These are phyloP conservation scores for Campylomormyrus numenius DNA, from an alignment of 2,113 vertebrate species.

Conservation along the genomic window DNA sequence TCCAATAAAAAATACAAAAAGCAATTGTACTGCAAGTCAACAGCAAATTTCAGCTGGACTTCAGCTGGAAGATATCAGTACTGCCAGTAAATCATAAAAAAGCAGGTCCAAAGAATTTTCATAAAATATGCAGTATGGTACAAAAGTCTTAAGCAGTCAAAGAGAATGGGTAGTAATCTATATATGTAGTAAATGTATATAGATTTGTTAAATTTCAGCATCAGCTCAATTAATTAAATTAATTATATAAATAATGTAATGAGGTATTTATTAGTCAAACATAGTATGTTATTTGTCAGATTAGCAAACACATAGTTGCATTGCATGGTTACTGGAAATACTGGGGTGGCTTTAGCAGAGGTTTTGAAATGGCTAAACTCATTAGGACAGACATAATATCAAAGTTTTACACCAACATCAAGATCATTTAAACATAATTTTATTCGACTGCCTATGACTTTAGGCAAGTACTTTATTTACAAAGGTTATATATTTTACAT, in stretches of 20 bases:
- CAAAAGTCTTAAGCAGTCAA: background rate
- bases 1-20: background rate
- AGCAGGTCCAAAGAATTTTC: background rate
- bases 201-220: too few species aligned
- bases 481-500: background rate
- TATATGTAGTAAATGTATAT: background rate
- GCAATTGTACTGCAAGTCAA: background rate
- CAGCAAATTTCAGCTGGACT: background rate
- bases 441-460: background rate
- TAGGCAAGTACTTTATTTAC: background rate
- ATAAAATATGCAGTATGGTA: background rate
- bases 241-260: background rate
- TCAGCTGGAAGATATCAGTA: background rate
- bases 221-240: background rate
- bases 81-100: background rate
- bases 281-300: background rate
- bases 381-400: background rate
- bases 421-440: background rate
- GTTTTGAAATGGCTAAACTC: background rate
- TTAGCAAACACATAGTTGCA: background rate
- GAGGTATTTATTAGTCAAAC: background rate
- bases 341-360: background rate
- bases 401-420: background rate
- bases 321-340: background rate
- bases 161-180: background rate